These are phyloP conservation scores for Habrosyne pyritoides DNA, from an alignment of 2,888 invertebrate genomes.

Conservation along the genomic window DNA sequence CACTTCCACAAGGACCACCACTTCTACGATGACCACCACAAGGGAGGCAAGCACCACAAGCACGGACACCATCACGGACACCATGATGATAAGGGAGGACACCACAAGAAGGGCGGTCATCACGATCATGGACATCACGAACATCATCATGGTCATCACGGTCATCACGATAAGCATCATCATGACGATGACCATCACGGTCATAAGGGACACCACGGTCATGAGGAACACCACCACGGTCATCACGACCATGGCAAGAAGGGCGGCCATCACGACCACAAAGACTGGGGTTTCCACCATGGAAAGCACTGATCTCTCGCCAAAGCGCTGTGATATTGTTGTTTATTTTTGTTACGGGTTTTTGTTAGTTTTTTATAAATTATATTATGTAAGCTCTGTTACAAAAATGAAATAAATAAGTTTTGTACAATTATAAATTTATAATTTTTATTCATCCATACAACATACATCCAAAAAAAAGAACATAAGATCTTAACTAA, in stretches of 20 bases:
- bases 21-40: constrained; percentile 77
- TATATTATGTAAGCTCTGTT: constrained; percentile 39
- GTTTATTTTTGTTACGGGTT: constrained; percentile 50
- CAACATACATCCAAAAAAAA: not conserved
- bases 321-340: constrained; percentile 68
- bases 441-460: not conserved
- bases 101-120: constrained; percentile 78
- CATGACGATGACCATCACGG: constrained; percentile 73
- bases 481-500: not conserved
- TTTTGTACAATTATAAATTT: constrained; percentile 15
- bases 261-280: constrained; percentile 74
- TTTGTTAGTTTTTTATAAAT: constrained; percentile 52
- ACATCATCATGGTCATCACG: constrained; percentile 75
- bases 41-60: constrained; percentile 78
- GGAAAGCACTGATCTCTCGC: constrained; percentile 67
- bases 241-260: constrained; percentile 80
- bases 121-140: constrained; percentile 73
- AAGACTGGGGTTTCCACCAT: constrained; percentile 76
- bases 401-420: constrained; percentile 31
- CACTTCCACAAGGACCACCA: constrained; percentile 78
- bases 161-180: constrained; percentile 77
- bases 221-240: constrained; percentile 76
- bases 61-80: constrained; percentile 76
- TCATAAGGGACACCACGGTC: constrained; percentile 79
- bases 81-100: constrained; percentile 69